Evolutionary conservation across 2,888 invertebrate genomes (phyloP), one percentile per base, ranked within the genome.

Genomic region (Neria commutata): DNA sequence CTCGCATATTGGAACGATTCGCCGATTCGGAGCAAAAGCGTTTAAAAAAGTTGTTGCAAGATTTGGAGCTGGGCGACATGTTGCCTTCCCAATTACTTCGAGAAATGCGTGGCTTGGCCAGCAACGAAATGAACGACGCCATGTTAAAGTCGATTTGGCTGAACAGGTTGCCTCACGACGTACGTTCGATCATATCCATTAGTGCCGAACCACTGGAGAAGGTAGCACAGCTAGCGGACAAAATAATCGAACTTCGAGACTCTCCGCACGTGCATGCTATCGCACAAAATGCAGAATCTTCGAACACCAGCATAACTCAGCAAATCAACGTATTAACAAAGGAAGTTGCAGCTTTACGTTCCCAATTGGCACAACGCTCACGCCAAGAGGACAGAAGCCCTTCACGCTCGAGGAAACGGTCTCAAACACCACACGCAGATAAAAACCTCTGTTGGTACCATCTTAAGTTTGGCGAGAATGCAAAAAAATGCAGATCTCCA

Each of bases 131-230:
- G n/a, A 54, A 25, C 21, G 58, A 60, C 5, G 68, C 62, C 11
- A 51, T 67, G 33, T 33, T 70, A n/a, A 60, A 60, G 50, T 56
- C 67, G 1, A 33, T 70, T 21, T 70, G 66, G 66, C 45, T 71
- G 19, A 67, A 66, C 37, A 53, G 67, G 3, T 54, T 70, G 11
- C 68, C 67, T 8, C 1, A 61, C 6, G 61, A 64, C n/a, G 54
- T 61, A n/a, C 61, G 61, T 16, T 37, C 58, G 8, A 61, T 69
- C 4, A 56, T 66, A 19, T 53, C 62, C 2, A 49, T 62, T 8
- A 69, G 60, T 45, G 48, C 46, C 1, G 51, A 52, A 14, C 17
- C 52, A 4, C 40, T 60, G 2, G 17, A 37, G 6, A 48, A 49
- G 16, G 10, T 55, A 26, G 25, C 58, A 4, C 47, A 47, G 8